Evolutionary conservation across 1,140 invertebrate species (phyloP).

Genomic region (Diabrotica virgifera): DNA sequence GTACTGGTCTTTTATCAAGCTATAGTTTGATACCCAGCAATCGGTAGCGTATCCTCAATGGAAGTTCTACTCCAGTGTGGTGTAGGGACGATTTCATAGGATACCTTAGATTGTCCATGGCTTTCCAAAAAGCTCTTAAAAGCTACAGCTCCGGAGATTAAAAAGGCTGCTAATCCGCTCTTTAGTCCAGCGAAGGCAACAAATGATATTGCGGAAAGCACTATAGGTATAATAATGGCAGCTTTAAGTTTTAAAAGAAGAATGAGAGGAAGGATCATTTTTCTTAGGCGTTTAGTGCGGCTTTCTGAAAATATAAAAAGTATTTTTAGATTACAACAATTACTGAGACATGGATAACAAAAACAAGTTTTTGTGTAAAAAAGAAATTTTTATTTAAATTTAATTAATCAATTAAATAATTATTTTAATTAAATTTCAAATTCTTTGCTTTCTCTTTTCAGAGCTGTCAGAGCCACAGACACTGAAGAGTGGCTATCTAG

Average conservation of each 20-base stretch:
- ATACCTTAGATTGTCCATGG: constrained; percentile 47
- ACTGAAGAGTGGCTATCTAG: too few relatives aligned
- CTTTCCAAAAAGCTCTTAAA: constrained; percentile 51
- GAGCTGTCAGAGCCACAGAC: too few relatives aligned
- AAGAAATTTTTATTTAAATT: too few relatives aligned
- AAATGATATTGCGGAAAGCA: constrained; percentile 59
- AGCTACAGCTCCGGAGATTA: constrained; percentile 56
- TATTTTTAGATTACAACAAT: too few relatives aligned
- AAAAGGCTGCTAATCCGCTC: constrained; percentile 59
- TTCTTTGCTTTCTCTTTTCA: too few relatives aligned
- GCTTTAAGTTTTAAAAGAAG: constrained; percentile 62
- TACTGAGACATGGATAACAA: too few relatives aligned
- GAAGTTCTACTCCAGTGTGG: constrained; percentile 54
- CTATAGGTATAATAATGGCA: constrained; percentile 59
- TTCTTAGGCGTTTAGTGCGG: constrained; percentile 59
- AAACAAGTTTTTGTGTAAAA: too few relatives aligned
- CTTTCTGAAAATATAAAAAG: constrained; percentile 49
- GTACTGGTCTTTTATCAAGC: neutral
- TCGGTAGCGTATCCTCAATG: constrained; percentile 9
- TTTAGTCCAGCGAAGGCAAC: constrained; percentile 64
- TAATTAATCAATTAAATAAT: too few relatives aligned
- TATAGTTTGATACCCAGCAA: constrained; percentile 22
- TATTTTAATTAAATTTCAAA: too few relatives aligned
- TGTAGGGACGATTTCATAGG: constrained; percentile 52
- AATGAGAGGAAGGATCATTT: constrained; percentile 59